Conservation (phyloP, 2,888 invertebrate genomes). For the Notodonta ziczac region DNA sequence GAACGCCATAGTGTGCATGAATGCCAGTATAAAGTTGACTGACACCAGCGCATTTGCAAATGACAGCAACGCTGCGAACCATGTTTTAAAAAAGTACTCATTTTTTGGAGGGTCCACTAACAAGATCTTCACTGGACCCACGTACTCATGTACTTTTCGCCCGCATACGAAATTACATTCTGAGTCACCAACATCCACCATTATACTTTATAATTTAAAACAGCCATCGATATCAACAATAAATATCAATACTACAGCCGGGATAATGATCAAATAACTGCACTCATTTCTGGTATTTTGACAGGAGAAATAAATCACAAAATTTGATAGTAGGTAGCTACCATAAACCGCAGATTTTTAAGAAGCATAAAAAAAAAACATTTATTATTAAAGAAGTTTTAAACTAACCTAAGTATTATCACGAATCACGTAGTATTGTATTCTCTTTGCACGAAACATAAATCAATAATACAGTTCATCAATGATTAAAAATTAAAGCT, state of each 20-base stretch:
- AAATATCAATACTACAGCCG: neutral
- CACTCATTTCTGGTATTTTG: neutral
- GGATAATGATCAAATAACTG: neutral
- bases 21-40: conserved; percentile 39
- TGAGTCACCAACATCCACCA: conserved; percentile 18
- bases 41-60: conserved; percentile 55
- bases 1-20: conserved; percentile 48
- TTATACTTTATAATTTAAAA: conserved; percentile 2
- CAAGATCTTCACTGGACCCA: conserved; percentile 65
- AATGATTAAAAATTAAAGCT: too few relatives aligned
- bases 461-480: too few relatives aligned
- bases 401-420: too few relatives aligned
- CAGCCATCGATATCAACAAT: neutral
- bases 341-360: too few relatives aligned
- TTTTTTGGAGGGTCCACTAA: conserved; percentile 52
- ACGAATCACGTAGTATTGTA: too few relatives aligned
- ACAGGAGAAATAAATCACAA: neutral
- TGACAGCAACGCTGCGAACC: conserved; percentile 45
- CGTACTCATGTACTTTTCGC: conserved; percentile 46
- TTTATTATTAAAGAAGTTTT: too few relatives aligned
- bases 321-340: too few relatives aligned
- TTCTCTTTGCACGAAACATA: too few relatives aligned
- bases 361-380: too few relatives aligned
- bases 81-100: conserved; percentile 39
- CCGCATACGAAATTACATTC: conserved; percentile 56